phyloP scores from a whole-genome alignment of 2,797 vertebrate species.

The Diplodus puntazzo region DNA sequence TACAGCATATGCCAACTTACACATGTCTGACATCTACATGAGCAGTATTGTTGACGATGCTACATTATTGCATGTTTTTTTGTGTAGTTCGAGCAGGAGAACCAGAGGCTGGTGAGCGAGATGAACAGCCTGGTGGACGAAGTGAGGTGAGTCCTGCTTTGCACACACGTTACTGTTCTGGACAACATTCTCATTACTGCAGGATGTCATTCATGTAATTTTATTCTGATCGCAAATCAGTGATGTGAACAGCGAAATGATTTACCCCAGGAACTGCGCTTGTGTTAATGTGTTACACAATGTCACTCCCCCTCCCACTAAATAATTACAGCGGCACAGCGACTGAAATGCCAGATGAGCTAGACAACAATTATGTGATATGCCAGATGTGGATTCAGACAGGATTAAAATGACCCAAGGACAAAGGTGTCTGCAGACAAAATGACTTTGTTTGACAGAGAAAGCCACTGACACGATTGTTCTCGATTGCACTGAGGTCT shows the following conservation, averaged over 20 bases:
- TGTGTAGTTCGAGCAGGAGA: constrained; percentile 97
- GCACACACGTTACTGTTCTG: neutral
- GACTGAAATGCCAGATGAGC: constrained; percentile 28
- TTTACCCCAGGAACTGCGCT: neutral
- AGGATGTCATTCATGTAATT: neutral
- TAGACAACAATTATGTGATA: constrained; percentile 20
- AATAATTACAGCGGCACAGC: neutral
- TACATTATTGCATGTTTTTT: constrained; percentile 15
- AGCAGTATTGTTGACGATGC: neutral
- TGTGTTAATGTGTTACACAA: constrained; percentile 4
- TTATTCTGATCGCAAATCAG: neutral
- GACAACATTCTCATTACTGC: neutral
- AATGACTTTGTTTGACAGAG: constrained; percentile 26
- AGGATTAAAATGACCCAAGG: constrained; percentile 27
- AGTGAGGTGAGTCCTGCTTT: constrained; percentile 88
- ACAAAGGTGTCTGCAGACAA: constrained; percentile 32
- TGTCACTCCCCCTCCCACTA: constrained; percentile 4
- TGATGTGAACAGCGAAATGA: neutral
- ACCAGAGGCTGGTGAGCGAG: constrained; percentile 94
- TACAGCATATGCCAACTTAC: neutral
- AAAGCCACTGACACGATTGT: constrained; percentile 28
- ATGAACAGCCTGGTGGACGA: constrained; percentile 98
- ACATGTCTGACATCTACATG: neutral
- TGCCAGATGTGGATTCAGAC: constrained; percentile 24
- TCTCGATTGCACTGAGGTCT: constrained; percentile 22